Base-by-base conservation (phyloP, 92 coral and sea anemone genomes). In the Chrysogorgia sp. region DNA sequence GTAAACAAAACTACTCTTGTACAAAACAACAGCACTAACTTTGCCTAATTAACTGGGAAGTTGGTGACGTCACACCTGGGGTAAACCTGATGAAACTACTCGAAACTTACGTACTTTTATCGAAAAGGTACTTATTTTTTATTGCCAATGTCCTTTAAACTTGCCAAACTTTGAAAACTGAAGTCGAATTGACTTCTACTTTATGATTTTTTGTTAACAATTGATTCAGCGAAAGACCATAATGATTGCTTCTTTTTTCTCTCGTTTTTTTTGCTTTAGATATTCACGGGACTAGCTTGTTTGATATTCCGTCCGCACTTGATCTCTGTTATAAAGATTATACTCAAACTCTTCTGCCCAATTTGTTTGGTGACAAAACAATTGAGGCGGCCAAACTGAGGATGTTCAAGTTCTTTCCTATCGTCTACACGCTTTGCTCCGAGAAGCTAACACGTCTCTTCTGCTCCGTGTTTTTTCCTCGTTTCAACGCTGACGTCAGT, bases 401-500 rank as follows among this genome's bases (percentile, higher is more conserved):
- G 55, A 26, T 72, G 19, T 6, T 12, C 8, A 25, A 64, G 1
- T 72, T 53, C 34, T 72, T 29, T 17, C 79, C 79, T 32, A 49
- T 72, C 30, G 79, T 72, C 10, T 21, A 72, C 15, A 72, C 79
- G 26, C 37, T 56, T 52, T 72, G 79, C 15, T 72, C 79, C 23
- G 43, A 40, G 1, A 65, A 72, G 24, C 34, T 72, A 34, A 55
- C 35, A 7, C 58, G 64, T 4, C 55, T 72, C 53, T 30, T 72
- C 10, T 72, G 79, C 55, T 72, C 79, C 17, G 43, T 56, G 17
- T 35, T 72, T 22, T 34, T 72, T 6, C 79, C 79, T 32, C 79
- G 79, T 5, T 72, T 49, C 43, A 24, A 68, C 28, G n/a, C n/a
- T n/a, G n/a, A n/a, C n/a, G 48, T 50, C 21, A 50, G n/a, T 34